These are phyloP conservation scores for Fragum whitleyi DNA, from an alignment of 2,888 invertebrate genomes.

Conservation along the genomic window DNA sequence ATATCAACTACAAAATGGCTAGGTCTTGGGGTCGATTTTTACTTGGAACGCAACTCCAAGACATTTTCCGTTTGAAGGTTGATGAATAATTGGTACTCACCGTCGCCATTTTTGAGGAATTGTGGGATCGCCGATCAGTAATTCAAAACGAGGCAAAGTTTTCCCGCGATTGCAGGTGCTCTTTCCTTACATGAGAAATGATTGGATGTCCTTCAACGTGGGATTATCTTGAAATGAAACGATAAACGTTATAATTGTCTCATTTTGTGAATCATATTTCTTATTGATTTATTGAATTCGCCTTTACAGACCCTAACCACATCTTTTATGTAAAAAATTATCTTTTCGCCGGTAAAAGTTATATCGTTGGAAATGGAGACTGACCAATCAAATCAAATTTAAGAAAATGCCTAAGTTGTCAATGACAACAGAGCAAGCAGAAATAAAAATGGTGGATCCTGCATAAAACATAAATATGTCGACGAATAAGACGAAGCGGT, in stretches of 20 bases:
- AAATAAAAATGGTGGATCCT: conserved; percentile 55
- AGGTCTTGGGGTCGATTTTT: conserved; percentile 29
- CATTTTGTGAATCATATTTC: too few species aligned
- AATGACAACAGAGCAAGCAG: conserved; percentile 67
- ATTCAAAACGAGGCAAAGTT: conserved; percentile 78
- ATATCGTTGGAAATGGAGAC: too few species aligned
- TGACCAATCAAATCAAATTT: conserved; percentile 69
- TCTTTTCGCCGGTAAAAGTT: not conserved
- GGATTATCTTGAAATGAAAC: too few species aligned
- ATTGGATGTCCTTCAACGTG: conserved; percentile 57
- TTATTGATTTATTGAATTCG: too few species aligned
- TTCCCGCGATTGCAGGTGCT: conserved; percentile 48
- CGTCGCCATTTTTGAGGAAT: conserved; percentile 84
- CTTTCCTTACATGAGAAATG: conserved; percentile 37
- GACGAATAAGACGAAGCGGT: conserved; percentile 71
- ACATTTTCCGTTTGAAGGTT: conserved; percentile 18
- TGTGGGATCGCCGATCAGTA: conserved; percentile 77
- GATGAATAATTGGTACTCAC: conserved; percentile 72
- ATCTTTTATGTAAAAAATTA: not conserved
- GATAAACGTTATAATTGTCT: too few species aligned
- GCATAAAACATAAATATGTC: conserved; percentile 67
- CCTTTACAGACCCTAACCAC: too few species aligned
- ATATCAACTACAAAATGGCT: conserved; percentile 57
- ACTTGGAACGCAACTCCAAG: not conserved
- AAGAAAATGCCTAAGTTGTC: conserved; percentile 48